Base-by-base conservation (phyloP, 2,888 invertebrate species). In the Noctua janthe region DNA sequence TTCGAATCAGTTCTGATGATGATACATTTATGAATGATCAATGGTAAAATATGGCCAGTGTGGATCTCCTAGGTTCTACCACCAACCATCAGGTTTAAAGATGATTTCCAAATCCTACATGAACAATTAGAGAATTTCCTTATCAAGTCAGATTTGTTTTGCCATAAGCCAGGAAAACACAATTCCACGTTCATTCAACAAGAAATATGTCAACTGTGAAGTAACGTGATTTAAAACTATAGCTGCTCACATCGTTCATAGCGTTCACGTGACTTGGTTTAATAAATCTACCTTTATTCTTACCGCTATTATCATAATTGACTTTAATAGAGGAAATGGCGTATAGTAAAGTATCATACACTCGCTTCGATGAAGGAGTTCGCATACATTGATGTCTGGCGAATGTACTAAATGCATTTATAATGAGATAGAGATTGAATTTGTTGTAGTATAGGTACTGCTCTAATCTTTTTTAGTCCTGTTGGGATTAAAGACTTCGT, bases 281-380 rank as follows among this genome's bases (percentile, higher is more conserved):
- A 88, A 88, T 89, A 91, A 91, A 90, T 90, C 84, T 81, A 89
- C 86, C 90, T 92, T 92, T 92, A 91, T 89, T 87, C 83, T 88
- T 80, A 88, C 93, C 93, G 92, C 91, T 82, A 80, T 92, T 93
- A 92, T 92, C 89, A 92, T 94, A 94, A 94, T 93, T 93, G 90
- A 88, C 87, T 88, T 89, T 91, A 93, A 93, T 93, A 91, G 91
- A 94, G 93, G 93, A 93, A 95, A 94, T 90, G 84, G 82, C 89
- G 81, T 87, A 90, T 39, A 86, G 90, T 91, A 89, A 91, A 83
- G 80, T 86, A 76, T 51, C 81, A 82, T 83, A 80, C 70, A 81
- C 82, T 76, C 73, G 79, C 80, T 79, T 83, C 80, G 80, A 76
- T 83, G 49, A 73, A 74, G 70, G 49, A 47, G 43, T 69, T 51